Evolutionary conservation across 2,888 invertebrate genomes (phyloP), one percentile per base, ranked within the genome.

Genomic region (Siphlonurus alternatus): DNA sequence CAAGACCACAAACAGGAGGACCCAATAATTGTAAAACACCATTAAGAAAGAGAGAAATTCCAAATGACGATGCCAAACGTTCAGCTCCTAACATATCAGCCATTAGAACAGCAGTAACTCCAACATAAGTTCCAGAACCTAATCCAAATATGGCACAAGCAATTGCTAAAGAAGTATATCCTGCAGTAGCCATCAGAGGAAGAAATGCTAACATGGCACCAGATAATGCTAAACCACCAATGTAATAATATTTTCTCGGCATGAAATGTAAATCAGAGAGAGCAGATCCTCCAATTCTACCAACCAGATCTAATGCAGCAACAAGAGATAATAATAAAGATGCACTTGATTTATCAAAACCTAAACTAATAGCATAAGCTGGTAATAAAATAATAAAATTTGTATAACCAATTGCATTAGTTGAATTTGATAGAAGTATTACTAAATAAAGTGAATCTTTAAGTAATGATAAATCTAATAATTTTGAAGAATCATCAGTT

Each of bases 31-130:
- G 92, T 23, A 91, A 74, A 61, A 92, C 81, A 1, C 92, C 92
- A 70, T 91, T 92, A 15, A 91, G 83, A 70, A 92, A 91, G 25
- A 92, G 76, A 68, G 90, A 89, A 25, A 92, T 89, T 1, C 92
- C 92, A 70, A 91, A 92, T 0, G 90, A 89, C 0, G 90, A 89
- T 71, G 90, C 89, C 0, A 92, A 74, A n/a, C 88, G 80, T 69
- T 92, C 90, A 0, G 87, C 86, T 0, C 92, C 92, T 3, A 92
- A 73, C 85, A 91, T 85, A 72, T 92, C 91, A 0, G 90, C 89
- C 88, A 92, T 89, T 2, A 91, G 89, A 53, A 92, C 84, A 0
- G 92, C 90, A 0, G 90, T 90, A 18, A 92, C 86, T 2, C 92
- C 92, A 0, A 90, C 89, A 73, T 91, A 92, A 1, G 87, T 82